Evolutionary conservation across 2,888 invertebrate genomes (phyloP).

Genomic region (Yponomeuta malinellus): DNA sequence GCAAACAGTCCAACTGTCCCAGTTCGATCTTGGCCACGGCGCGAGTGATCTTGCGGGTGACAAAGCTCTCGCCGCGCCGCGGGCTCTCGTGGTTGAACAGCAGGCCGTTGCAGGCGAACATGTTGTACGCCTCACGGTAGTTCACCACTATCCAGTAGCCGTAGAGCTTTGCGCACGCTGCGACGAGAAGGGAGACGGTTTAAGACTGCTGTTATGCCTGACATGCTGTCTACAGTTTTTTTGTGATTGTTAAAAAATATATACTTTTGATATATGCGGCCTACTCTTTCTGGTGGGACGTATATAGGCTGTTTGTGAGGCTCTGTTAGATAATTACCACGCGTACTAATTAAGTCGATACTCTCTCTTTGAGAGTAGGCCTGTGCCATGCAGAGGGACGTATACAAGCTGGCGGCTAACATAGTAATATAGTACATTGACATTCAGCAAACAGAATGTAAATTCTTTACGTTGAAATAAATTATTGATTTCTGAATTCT

Average conservation of each 20-base stretch:
- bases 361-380: too few relatives aligned
- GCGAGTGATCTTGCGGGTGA: constrained; percentile 97
- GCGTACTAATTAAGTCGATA: too few relatives aligned
- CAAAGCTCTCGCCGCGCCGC: constrained; percentile 97
- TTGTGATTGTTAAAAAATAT: background rate
- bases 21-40: constrained; percentile 97
- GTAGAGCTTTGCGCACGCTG: constrained; percentile 96
- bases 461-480: too few relatives aligned
- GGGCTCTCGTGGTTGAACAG: constrained; percentile 98
- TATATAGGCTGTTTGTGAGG: too few relatives aligned
- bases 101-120: constrained; percentile 97
- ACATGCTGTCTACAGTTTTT: background rate
- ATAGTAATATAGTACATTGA: too few relatives aligned
- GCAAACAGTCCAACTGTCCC: constrained; percentile 88
- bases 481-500: too few relatives aligned
- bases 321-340: too few relatives aligned
- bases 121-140: constrained; percentile 95
- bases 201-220: background rate
- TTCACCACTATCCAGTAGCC: constrained; percentile 97
- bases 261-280: too few relatives aligned
- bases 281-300: too few relatives aligned
- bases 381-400: too few relatives aligned
- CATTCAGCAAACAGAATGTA: too few relatives aligned
- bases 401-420: too few relatives aligned
- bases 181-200: background rate